Evolutionary conservation across 1,140 invertebrate species (phyloP), one percentile per base, ranked within the genome.

Genomic region (Zaprionus tsacasi): DNA sequence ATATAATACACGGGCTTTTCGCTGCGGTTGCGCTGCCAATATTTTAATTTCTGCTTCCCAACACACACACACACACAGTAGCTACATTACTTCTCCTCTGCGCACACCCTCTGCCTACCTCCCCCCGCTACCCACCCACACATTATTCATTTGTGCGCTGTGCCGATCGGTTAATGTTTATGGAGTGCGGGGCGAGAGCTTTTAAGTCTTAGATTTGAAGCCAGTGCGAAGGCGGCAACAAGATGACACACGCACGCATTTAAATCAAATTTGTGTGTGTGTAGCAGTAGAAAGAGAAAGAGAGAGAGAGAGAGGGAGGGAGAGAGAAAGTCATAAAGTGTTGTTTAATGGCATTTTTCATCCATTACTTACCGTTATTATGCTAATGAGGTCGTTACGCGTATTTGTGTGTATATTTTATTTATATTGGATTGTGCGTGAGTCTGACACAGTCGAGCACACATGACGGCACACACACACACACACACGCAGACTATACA

Each of bases 331-430:
- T 91, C 88, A 91, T 91, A 91, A 91, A 91, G 88, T 91, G 88
- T 91, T 91, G 83, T 91, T 91, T 91, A 91, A 91, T 91, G 88
- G 88, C 74, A 91, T 91, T 91, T 91, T 91, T 87, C 82, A 83
- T 87, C 88, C 87, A 91, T 91, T 91, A 91, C 88, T 91, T 80
- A 88, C 88, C 83, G 88, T 91, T 91, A 91, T 91, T 91, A 91
- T 91, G 88, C 83, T 91, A 91, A 91, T 91, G 88, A 91, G 83
- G 83, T 91, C 88, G 85, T 89, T 89, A 89, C 85, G 85, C 81
- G 85, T 85, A 89, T 89, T 88, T 89, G 85, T 89, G 81, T 81
- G 85, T 88, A 83, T 83, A 85, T 88, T 83, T 90, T 68, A 82
- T 89, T 90, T 89, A 81, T 89, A 81, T 89, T 81, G 82, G 81